These are phyloP conservation scores for Griposia aprilina DNA, from an alignment of 2,888 invertebrate genomes.

Conservation along the genomic window DNA sequence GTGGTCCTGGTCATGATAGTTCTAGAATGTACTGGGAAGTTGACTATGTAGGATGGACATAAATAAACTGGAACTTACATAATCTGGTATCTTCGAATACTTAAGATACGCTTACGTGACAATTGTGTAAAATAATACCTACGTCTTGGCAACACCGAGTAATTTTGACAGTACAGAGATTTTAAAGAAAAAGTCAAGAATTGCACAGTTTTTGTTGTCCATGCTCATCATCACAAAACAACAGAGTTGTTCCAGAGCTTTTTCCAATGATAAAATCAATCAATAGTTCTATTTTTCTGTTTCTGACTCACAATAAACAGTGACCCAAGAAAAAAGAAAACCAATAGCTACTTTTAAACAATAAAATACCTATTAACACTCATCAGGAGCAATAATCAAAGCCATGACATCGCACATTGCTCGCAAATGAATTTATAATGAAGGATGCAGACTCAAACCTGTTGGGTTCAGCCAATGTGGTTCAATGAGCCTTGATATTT, in stretches of 20 bases:
- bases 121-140: neutral
- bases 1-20: neutral
- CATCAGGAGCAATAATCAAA: constrained; percentile 81
- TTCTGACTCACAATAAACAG: constrained; percentile 64
- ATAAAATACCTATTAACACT: constrained; percentile 82
- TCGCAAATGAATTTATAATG: constrained; percentile 87
- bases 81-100: no score
- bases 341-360: constrained; percentile 78
- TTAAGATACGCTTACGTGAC: no score
- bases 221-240: neutral
- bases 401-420: constrained; percentile 83
- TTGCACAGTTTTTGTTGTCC: no score
- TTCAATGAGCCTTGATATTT: constrained; percentile 55
- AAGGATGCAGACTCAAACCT: constrained; percentile 64
- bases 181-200: no score
- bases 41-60: neutral
- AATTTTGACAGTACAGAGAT: neutral
- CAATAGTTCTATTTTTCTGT: constrained; percentile 18
- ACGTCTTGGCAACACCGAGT: no score
- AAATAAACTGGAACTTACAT: neutral
- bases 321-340: constrained; percentile 78
- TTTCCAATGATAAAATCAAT: neutral
- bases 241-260: neutral
- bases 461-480: constrained; percentile 46
- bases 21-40: neutral